Evolutionary conservation across 2,797 vertebrate species (phyloP), one percentile per base, ranked within the genome.

Genomic region (Menidia menidia): DNA sequence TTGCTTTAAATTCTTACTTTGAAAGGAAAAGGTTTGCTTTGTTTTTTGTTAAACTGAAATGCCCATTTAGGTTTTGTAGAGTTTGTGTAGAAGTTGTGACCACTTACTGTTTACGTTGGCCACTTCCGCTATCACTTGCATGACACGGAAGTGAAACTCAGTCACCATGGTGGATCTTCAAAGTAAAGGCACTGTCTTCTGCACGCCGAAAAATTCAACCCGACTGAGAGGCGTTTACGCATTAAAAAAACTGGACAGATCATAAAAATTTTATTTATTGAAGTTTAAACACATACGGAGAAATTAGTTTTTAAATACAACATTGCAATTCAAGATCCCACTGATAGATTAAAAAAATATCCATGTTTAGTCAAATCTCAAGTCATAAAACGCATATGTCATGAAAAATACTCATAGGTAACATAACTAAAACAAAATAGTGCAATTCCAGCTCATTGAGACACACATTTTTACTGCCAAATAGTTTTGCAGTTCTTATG

Each of bases 81-180:
- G 16, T 71, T 9, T 16, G 1, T 33, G n/a, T 0, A 32, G 25
- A 61, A 59, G n/a, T 48, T 57, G 1, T n/a, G 0, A 6, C 0
- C 11, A 78, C 62, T 32, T 52, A 75, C 61, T 81, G 74, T 87
- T 80, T 80, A 73, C 65, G 63, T 77, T 62, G 62, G 30, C 57
- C 66, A 44, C 6, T 72, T 55, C 16, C 8, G 3, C 0, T 2
- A 1, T 19, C n/a, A 7, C 0, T 19, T 0, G 25, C 1, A 0
- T 68, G 51, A 89, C 81, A 43, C 76, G 90, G 90, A 92, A 90
- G 76, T 87, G 39, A 47, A 81, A 53, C 3, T 0, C 0, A 16
- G 15, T 0, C 2, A 1, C 0, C 4, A 0, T 4, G 16, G 0
- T 0, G 0, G 0, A 18, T 6, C 84, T 88, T 86, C 88, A 89